Evolutionary conservation across 2,888 invertebrate genomes (phyloP), one percentile per base, ranked within the genome.

Genomic region (Cerastis rubricosa): DNA sequence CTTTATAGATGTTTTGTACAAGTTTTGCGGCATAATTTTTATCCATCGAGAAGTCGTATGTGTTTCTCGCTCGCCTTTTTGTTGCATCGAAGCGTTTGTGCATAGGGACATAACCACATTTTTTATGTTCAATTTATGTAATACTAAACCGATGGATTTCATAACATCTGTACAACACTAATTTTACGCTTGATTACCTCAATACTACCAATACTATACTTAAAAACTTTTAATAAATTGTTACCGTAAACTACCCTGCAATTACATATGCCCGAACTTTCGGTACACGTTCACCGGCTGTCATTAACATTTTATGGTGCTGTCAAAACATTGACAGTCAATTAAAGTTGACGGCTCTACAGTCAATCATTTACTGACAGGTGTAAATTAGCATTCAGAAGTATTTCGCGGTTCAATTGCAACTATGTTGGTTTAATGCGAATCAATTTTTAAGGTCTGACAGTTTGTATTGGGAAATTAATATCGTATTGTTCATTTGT

Each of bases 291-390:
- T 87, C 85, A 88, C 83, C 80, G 85, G 71, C 78, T 82, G 81
- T 85, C 82, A 85, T 88, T 88, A 83, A 74, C 70, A 74, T 83
- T 83, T 85, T 84, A 85, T 83, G 74, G 76, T 77, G 61, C 74
- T 76, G 87, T 85, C 80, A 85, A 85, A 89, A 87, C 85, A 87
- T 87, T 86, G 89, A 87, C 85, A 87, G 85, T 77, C 83, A 85
- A 89, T 90, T 84, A 88, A 86, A 83, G 86, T 85, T 83, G 84
- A 88, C 76, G 80, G 79, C 77, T 77, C 73, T 78, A 63, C 81
- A 69, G 87, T 90, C 88, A 85, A 85, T 90, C 89, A 90, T 78
- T n/a, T 74, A 74, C 49, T 84, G 87, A 73, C 83, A 89, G 83
- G 81, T 85, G 83, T 84, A 76, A 88, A 87, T 88, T 84, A 85